Percentiles rank a stretch among this genome's conserved stretches.
Conservation (phyloP, 37 sponge, comb jelly and placozoan genomes). For the Eunapius fragilis region DNA sequence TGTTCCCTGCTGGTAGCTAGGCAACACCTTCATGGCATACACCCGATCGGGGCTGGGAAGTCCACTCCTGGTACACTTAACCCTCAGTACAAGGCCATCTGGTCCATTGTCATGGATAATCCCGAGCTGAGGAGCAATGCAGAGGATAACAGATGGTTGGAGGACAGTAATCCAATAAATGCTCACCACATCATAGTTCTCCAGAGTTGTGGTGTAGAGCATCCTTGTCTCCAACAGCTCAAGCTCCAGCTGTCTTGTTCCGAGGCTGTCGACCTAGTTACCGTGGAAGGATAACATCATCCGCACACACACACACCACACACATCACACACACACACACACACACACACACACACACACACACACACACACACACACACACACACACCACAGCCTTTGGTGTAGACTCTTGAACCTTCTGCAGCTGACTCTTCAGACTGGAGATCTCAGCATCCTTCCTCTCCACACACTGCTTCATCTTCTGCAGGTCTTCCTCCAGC, state of each 20-base stretch:
- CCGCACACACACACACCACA: no score
- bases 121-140: constrained; percentile 23
- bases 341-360: no score
- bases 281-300: no score
- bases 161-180: background rate
- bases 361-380: background rate
- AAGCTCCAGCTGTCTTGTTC: constrained; percentile 33
- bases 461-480: background rate
- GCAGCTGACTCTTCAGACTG: background rate
- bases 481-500: background rate
- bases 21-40: constrained; percentile 80
- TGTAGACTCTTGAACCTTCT: background rate
- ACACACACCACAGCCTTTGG: background rate
- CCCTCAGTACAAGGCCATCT: constrained; percentile 66
- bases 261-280: no score
- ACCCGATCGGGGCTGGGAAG: constrained; percentile 43
- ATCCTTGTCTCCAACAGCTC: constrained; percentile 76
- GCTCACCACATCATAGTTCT: constrained; percentile 76
- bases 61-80: constrained; percentile 32
- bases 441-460: background rate
- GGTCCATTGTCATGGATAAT: constrained; percentile 28
- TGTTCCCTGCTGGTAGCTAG: constrained; percentile 31
- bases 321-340: no score
- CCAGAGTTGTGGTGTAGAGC: constrained; percentile 72
- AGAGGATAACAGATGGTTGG: background rate